A percentile compares a stretch with the other conserved stretches of the same genome.
Conservation (phyloP, 2,797 vertebrate genomes). For the Ctenochaetus hawaiiensis region DNA sequence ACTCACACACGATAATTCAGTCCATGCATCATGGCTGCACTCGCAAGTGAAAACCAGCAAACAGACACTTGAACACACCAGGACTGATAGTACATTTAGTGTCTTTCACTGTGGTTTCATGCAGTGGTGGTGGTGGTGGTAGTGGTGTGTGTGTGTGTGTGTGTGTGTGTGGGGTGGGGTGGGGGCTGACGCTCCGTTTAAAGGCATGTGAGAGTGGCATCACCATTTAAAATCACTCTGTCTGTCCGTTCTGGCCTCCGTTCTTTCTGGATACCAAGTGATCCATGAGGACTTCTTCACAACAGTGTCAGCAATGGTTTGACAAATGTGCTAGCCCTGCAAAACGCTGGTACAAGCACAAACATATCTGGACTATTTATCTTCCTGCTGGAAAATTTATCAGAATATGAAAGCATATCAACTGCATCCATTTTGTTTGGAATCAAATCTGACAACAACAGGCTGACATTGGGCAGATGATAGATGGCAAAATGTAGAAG, state of each 20-base stretch:
- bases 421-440: slow-evolving; percentile 75
- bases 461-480: slow-evolving; percentile 66
- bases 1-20: slow-evolving; percentile 69
- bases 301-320: slow-evolving; percentile 69
- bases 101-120: no score
- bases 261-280: slow-evolving; percentile 58
- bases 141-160: no score
- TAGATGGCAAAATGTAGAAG: slow-evolving; percentile 53
- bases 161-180: no score
- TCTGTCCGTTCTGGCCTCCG: slow-evolving; percentile 25
- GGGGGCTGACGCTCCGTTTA: slow-evolving; percentile 34
- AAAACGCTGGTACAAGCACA: slow-evolving; percentile 85
- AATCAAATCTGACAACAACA: slow-evolving; percentile 76
- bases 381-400: slow-evolving; percentile 77
- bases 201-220: slow-evolving; percentile 50
- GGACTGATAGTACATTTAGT: slow-evolving; percentile 24
- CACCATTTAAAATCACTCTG: slow-evolving; percentile 59
- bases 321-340: slow-evolving; percentile 78
- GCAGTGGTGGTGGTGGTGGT: no score
- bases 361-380: slow-evolving; percentile 86
- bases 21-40: slow-evolving; percentile 38
- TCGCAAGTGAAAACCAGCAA: slow-evolving; percentile 45
- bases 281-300: slow-evolving; percentile 70
- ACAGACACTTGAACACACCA: slow-evolving; percentile 27
- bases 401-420: slow-evolving; percentile 78